phyloP scores from a whole-genome alignment of 2,113 vertebrate genomes.

The Columba janthina region DNA sequence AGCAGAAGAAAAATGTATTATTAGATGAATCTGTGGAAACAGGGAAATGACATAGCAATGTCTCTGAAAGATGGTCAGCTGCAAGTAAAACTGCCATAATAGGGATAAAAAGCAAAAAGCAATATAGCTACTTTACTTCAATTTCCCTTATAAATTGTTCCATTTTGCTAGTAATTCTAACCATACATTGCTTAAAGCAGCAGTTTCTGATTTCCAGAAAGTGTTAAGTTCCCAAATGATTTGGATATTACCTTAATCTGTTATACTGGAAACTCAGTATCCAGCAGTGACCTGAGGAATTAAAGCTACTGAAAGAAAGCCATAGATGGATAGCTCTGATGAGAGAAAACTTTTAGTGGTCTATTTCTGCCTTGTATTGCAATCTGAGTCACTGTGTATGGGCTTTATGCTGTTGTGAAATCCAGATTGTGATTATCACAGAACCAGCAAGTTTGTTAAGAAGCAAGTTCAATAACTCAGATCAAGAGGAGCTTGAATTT shows the following conservation, averaged over 20 bases:
- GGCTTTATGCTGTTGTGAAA: neutral
- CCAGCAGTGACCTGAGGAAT: neutral
- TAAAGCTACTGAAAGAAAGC: neutral
- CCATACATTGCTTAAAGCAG: neutral
- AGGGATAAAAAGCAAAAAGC: neutral
- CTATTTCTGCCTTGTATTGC: neutral
- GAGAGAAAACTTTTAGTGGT: neutral
- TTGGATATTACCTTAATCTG: neutral
- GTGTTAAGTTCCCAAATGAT: neutral
- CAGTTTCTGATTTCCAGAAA: neutral
- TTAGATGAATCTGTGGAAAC: neutral
- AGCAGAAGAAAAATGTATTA: neutral
- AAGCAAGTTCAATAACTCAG: neutral
- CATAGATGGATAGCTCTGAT: neutral
- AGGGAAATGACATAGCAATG: neutral
- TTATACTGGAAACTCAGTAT: neutral
- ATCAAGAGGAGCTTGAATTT: neutral
- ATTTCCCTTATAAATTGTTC: neutral
- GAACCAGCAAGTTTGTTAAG: neutral
- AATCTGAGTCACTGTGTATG: neutral
- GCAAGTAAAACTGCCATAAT: neutral
- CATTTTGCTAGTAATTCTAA: neutral
- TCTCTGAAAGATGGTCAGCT: neutral
- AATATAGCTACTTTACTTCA: neutral
- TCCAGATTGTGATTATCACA: neutral